These are phyloP conservation scores for Mallotus villosus DNA, from an alignment of 2,797 vertebrate genomes.

Conservation along the genomic window DNA sequence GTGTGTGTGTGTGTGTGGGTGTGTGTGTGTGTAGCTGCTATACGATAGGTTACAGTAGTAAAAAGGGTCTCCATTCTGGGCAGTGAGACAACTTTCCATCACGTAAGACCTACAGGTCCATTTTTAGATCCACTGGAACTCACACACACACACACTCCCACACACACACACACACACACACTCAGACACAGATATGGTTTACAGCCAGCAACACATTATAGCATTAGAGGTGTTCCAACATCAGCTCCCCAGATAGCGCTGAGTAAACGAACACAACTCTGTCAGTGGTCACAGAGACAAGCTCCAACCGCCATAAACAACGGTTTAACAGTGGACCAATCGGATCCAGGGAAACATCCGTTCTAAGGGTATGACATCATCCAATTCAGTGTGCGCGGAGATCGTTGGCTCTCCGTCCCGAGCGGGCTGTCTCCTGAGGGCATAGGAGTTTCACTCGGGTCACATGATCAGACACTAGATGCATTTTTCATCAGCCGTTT, in stretches of 20 bases:
- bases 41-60: slow-evolving; percentile 39
- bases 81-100: slow-evolving; percentile 63
- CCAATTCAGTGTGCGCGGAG: not conserved
- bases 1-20: not conserved
- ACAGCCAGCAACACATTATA: not conserved
- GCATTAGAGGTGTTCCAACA: not conserved
- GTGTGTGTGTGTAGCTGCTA: not conserved
- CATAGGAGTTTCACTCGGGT: not conserved
- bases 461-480: not conserved
- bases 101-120: slow-evolving; percentile 46
- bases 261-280: not conserved
- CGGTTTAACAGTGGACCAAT: not conserved
- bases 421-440: not conserved
- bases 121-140: slow-evolving; percentile 55
- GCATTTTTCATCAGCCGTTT: not conserved
- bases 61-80: slow-evolving; percentile 55
- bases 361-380: not conserved
- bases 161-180: slow-evolving; percentile 36
- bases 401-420: not conserved
- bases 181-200: slow-evolving; percentile 19
- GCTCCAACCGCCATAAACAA: slow-evolving; percentile 3
- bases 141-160: slow-evolving; percentile 29
- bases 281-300: not conserved
- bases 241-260: slow-evolving; percentile 5
- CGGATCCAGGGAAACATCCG: not conserved